phyloP scores from a whole-genome alignment of 2,113 vertebrate genomes.

The Embiotoca jacksoni region DNA sequence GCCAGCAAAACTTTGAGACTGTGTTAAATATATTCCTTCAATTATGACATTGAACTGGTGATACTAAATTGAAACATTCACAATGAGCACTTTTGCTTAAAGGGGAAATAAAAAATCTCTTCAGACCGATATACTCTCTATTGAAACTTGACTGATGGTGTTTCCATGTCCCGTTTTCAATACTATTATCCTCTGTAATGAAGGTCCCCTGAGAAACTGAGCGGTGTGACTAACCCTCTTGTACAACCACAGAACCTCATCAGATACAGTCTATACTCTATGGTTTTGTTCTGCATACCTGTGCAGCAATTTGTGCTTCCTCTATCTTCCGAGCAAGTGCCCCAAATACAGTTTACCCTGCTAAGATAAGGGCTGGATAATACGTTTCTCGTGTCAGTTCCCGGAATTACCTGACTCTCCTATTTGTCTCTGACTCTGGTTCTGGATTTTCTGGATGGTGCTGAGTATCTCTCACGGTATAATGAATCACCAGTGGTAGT shows the following conservation, averaged over 20 bases:
- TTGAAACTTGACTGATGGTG: not conserved
- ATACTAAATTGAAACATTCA: not conserved
- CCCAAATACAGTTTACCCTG: conserved; percentile 53
- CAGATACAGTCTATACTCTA: conserved; percentile 43
- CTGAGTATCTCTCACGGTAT: conserved; percentile 41
- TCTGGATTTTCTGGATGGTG: conserved; percentile 46
- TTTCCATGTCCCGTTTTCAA: conserved; percentile 20
- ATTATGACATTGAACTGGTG: conserved; percentile 29
- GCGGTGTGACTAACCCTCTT: conserved; percentile 48
- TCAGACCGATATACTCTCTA: not conserved
- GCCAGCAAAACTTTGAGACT: conserved; percentile 22
- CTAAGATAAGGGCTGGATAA: conserved; percentile 67
- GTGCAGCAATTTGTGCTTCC: conserved; percentile 41
- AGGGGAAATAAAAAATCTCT: not conserved
- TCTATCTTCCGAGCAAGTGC: conserved; percentile 28
- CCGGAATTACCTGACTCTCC: conserved; percentile 58
- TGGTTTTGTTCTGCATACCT: conserved; percentile 21
- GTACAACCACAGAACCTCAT: conserved; percentile 49
- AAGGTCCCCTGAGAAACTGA: conserved; percentile 27
- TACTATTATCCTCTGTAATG: conserved; percentile 15
- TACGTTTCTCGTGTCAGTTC: conserved; percentile 67
- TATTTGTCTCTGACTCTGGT: conserved; percentile 53
- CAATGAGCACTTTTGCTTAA: conserved; percentile 12
- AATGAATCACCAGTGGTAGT: conserved; percentile 62
- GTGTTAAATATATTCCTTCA: not conserved